Evolutionary conservation across 2,113 vertebrate genomes (phyloP), one percentile per base, ranked within the genome.

Genomic region (Dicerorhinus sumatrensis): DNA sequence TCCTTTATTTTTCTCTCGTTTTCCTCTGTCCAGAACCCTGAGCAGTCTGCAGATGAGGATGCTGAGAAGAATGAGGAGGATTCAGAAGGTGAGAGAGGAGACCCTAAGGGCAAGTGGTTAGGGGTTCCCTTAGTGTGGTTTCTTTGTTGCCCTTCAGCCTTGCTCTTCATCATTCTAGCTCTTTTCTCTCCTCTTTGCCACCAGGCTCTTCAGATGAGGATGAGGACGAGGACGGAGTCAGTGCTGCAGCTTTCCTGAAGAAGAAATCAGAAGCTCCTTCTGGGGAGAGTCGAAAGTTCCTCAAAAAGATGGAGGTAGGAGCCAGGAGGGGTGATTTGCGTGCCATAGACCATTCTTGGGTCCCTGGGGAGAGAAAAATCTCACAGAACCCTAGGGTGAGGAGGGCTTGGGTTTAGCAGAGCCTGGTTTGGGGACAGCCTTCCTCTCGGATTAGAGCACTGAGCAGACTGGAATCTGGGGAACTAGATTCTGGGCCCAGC

Each of bases 41-140:
- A 99, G 27, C 99, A 99, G 97, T 99, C 99, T 80, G 99, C 99
- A 2, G 99, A 99, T 90, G 99, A 99, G 97, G 99, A 99, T 69
- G 99, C 99, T 65, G 99, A 99, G 96, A 99, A 99, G 91, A 99
- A 99, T 72, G 99, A 98, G 5, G 99, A 98, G 0, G 99, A 99
- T 31, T 99, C 99, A 16, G 99, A 99, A 92, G 98, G 99, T 99
- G 87, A 98, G 98, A 76, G 39, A 10, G 6, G 36, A 36, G 2
- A 11, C 9, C n/a, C 29, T 91, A 5, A 0, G 2, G 79, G 39
- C 21, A 12, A 0, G 46, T 56, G 25, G 10, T 72, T 4, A 7
- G 39, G 5, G 0, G 2, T 77, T 63, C 62, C 2, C 13, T 73
- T 46, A 29, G 25, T 72, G 29, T 63, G 21, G 13, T 70, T 85